Evolutionary conservation across 1,140 invertebrate genomes (phyloP).

Genomic region (Oscheius sp.): DNA sequence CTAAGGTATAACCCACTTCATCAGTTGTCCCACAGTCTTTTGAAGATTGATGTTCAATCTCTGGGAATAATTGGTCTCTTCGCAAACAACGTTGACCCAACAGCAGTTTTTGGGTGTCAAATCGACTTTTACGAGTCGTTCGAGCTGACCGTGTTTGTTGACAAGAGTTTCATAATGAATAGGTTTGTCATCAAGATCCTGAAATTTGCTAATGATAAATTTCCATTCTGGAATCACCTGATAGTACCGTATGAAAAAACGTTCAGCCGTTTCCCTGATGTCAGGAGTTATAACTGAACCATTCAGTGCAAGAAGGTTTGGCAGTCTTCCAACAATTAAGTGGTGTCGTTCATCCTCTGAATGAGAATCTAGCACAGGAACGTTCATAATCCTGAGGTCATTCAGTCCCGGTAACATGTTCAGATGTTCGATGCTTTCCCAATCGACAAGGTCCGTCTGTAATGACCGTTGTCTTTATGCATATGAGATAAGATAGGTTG

Average conservation of each 20-base stretch:
- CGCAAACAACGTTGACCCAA: slow-evolving; percentile 31
- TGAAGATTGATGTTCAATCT: slow-evolving; percentile 28
- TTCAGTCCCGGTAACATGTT: slow-evolving; percentile 24
- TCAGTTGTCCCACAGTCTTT: slow-evolving; percentile 30
- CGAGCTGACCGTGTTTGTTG: slow-evolving; percentile 37
- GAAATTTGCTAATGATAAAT: slow-evolving; percentile 11
- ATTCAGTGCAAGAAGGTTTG: slow-evolving; percentile 79
- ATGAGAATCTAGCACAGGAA: slow-evolving; percentile 68
- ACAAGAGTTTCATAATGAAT: slow-evolving; percentile 31
- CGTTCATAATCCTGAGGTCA: slow-evolving; percentile 35
- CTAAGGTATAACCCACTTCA: slow-evolving; percentile 31
- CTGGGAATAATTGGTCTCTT: slow-evolving; percentile 29
- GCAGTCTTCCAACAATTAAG: slow-evolving; percentile 79
- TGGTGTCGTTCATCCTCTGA: slow-evolving; percentile 81
- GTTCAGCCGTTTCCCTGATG: slow-evolving; percentile 84
- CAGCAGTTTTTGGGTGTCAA: slow-evolving; percentile 34
- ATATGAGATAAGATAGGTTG: neutral
- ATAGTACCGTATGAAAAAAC: slow-evolving; percentile 85
- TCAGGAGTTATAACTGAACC: slow-evolving; percentile 78
- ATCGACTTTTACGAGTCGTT: slow-evolving; percentile 39
- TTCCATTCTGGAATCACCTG: slow-evolving; percentile 68
- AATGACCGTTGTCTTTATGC: neutral
- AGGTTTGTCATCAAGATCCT: slow-evolving; percentile 45
- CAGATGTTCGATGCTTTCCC: slow-evolving; percentile 17
- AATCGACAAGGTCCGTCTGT: slow-evolving; percentile 20